Percentiles rank a stretch among this genome's conserved stretches.
Conservation (phyloP, 2,113 vertebrate genomes). For the Apeltes quadracus region DNA sequence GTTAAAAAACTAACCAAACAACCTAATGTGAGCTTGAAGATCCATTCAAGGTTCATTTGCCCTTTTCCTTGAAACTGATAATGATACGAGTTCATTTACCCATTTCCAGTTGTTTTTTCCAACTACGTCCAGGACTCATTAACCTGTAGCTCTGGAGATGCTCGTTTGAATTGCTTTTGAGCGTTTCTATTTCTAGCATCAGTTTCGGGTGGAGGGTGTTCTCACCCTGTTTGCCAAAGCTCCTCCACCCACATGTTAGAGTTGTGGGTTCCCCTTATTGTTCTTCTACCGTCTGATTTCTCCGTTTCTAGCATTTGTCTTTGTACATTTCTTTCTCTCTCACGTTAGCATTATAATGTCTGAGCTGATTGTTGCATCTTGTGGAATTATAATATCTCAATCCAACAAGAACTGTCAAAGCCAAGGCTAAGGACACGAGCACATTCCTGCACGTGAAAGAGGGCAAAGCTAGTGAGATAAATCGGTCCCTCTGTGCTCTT, state of each 20-base stretch:
- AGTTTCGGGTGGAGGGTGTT: slow-evolving; percentile 49
- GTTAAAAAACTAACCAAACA: not conserved
- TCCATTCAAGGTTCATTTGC: not conserved
- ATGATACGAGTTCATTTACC: slow-evolving; percentile 10
- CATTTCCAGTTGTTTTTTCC: too few relatives aligned
- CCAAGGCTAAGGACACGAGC: slow-evolving; percentile 18
- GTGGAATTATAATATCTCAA: slow-evolving; percentile 35
- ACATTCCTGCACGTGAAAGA: slow-evolving; percentile 6
- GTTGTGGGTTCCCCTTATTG: slow-evolving; percentile 34
- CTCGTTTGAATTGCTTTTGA: slow-evolving; percentile 70
- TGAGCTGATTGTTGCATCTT: slow-evolving; percentile 19
- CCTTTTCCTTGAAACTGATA: slow-evolving; percentile 10
- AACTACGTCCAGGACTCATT: too few relatives aligned
- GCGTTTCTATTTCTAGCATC: slow-evolving; percentile 68
- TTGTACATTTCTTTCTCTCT: slow-evolving; percentile 14
- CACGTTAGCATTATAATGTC: slow-evolving; percentile 7
- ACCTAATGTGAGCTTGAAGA: not conserved
- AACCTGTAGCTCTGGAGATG: slow-evolving; percentile 41
- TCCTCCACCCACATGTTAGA: slow-evolving; percentile 47
- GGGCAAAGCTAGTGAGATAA: slow-evolving; percentile 39
- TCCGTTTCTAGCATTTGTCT: slow-evolving; percentile 18
- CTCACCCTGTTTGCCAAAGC: slow-evolving; percentile 54
- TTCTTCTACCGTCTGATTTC: slow-evolving; percentile 12
- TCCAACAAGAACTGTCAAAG: not conserved
- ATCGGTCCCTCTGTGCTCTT: slow-evolving; percentile 27